These are phyloP conservation scores for Lepus townsendii DNA, from an alignment of 2,797 vertebrate genomes.

Conservation along the genomic window DNA sequence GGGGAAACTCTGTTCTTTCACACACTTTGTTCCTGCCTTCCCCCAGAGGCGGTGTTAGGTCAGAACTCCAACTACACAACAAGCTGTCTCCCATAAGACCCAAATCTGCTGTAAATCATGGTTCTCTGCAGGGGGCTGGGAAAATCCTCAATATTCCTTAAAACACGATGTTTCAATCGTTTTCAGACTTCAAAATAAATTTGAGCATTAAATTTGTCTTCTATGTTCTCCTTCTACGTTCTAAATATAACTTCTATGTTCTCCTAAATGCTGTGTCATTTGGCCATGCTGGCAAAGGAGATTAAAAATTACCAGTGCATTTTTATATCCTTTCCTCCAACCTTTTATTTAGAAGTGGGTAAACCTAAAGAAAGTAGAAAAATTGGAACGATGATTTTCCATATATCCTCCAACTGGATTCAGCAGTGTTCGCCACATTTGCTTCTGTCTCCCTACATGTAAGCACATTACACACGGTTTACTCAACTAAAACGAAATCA, in stretches of 20 bases:
- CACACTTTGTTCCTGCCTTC: not conserved
- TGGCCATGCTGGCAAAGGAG: not conserved
- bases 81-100: not conserved
- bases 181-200: not conserved
- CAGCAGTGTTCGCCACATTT: not conserved
- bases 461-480: not conserved
- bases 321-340: not conserved
- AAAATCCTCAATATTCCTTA: not conserved
- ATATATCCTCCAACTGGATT: not conserved
- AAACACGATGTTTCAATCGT: not conserved
- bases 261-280: slow-evolving; percentile 1
- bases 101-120: not conserved
- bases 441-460: not conserved
- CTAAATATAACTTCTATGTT: not conserved
- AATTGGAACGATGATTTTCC: not conserved
- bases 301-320: not conserved
- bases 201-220: not conserved
- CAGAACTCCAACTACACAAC: not conserved
- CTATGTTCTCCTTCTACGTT: not conserved
- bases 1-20: not conserved
- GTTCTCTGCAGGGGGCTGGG: not conserved
- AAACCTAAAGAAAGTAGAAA: slow-evolving; percentile 20
- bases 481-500: slow-evolving; percentile 28
- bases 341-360: slow-evolving; percentile 42
- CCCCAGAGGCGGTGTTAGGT: not conserved